These are phyloP conservation scores for Ichneumoninae sp. DNA, from an alignment of 2,888 invertebrate genomes.

Conservation along the genomic window DNA sequence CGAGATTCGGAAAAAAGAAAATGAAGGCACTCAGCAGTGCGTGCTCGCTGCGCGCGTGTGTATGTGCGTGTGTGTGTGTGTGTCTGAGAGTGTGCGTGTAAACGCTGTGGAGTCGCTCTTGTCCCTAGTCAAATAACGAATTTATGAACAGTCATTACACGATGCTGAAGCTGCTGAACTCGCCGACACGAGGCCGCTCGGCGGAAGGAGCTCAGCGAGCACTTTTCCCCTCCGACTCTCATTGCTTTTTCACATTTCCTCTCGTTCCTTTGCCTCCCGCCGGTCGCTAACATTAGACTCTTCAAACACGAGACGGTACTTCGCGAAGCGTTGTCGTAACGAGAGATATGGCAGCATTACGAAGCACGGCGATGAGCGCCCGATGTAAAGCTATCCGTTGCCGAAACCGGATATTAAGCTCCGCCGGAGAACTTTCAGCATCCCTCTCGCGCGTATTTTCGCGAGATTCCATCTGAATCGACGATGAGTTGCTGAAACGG, in stretches of 20 bases:
- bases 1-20: slow-evolving; percentile 28
- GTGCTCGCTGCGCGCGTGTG: neutral
- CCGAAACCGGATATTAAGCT: slow-evolving; percentile 41
- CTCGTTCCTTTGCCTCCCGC: slow-evolving; percentile 37
- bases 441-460: neutral
- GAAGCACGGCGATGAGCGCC: slow-evolving; percentile 22
- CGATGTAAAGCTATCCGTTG: neutral
- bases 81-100: slow-evolving; percentile 7
- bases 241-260: slow-evolving; percentile 42
- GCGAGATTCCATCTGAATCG: neutral
- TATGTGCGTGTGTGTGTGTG: neutral
- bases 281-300: slow-evolving; percentile 56
- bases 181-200: neutral
- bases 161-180: slow-evolving; percentile 33
- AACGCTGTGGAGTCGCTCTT: slow-evolving; percentile 21
- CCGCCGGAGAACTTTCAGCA: neutral
- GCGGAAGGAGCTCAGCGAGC: slow-evolving; percentile 44
- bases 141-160: slow-evolving; percentile 66
- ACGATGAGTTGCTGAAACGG: neutral
- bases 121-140: slow-evolving; percentile 59
- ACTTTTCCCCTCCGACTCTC: slow-evolving; percentile 34
- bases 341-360: slow-evolving; percentile 23
- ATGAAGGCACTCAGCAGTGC: slow-evolving; percentile 39
- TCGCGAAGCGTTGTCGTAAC: slow-evolving; percentile 22
- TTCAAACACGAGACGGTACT: slow-evolving; percentile 58